Evolutionary conservation across 2,888 invertebrate genomes (phyloP).

Genomic region (Bellardia bayeri): DNA sequence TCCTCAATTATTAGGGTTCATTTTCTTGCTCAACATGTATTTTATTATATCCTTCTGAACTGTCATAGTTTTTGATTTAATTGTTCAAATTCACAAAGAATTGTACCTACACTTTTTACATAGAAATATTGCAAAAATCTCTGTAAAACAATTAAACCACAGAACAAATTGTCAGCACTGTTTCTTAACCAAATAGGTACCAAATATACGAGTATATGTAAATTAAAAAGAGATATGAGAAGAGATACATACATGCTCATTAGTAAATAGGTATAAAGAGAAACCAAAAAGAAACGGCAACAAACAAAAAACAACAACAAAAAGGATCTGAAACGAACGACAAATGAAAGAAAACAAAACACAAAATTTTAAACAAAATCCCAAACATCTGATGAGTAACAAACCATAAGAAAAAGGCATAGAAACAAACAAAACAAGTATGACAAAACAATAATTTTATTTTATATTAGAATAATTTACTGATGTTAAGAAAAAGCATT

Average conservation of each 20-base stretch:
- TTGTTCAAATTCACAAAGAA: too few relatives aligned
- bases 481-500: not conserved
- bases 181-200: not conserved
- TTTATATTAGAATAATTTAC: not conserved
- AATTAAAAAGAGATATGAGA: constrained; percentile 5
- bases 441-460: not conserved
- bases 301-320: not conserved
- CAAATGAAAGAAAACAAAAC: constrained; percentile 20
- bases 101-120: too few relatives aligned
- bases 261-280: not conserved
- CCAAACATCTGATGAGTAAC: constrained; percentile 36
- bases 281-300: not conserved
- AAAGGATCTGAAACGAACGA: not conserved
- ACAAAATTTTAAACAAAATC: not conserved
- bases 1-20: too few relatives aligned
- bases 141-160: too few relatives aligned
- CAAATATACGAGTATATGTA: too few relatives aligned
- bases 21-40: too few relatives aligned
- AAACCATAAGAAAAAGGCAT: not conserved
- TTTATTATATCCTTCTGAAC: too few relatives aligned
- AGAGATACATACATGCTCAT: not conserved
- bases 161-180: not conserved
- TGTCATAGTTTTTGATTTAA: too few relatives aligned
- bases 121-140: too few relatives aligned
- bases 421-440: constrained; percentile 8